Evolutionary conservation across 1,140 invertebrate genomes (phyloP).

Genomic region (Battus philenor): DNA sequence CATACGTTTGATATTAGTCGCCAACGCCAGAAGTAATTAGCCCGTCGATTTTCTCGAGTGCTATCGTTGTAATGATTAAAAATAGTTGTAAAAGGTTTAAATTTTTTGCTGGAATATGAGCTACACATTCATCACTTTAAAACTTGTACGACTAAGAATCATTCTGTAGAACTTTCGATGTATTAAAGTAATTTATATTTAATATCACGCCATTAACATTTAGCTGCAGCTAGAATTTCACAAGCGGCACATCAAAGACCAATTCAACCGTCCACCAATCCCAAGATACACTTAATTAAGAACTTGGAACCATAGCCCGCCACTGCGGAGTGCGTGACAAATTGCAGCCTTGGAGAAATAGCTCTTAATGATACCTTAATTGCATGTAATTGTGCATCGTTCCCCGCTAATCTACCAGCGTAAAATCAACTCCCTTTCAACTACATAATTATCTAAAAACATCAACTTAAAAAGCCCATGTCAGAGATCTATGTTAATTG

Average conservation of each 20-base stretch:
- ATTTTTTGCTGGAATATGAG: no score
- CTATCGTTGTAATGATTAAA: no score
- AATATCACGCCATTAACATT: background rate
- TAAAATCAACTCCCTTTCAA: background rate
- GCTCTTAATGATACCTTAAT: constrained; percentile 44
- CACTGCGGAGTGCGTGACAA: constrained; percentile 30
- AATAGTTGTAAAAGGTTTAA: no score
- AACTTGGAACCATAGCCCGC: background rate
- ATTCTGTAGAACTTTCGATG: background rate
- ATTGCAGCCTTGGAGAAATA: constrained; percentile 36
- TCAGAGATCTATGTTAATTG: background rate
- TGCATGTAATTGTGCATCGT: constrained; percentile 34
- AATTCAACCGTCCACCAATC: background rate
- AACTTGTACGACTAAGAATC: background rate
- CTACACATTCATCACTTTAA: background rate
- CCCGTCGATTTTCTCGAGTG: no score
- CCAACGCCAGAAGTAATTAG: no score
- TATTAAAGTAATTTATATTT: background rate
- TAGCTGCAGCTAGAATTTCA: background rate
- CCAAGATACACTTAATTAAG: constrained; percentile 9
- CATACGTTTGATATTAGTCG: no score
- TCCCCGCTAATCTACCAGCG: constrained; percentile 3
- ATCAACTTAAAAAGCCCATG: background rate
- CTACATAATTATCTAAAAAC: background rate
- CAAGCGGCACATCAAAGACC: background rate